Percentiles rank a stretch among this genome's conserved stretches.
These are phyloP conservation scores for Albula glossodonta DNA, from an alignment of 2,113 vertebrate species.

Conservation along the genomic window DNA sequence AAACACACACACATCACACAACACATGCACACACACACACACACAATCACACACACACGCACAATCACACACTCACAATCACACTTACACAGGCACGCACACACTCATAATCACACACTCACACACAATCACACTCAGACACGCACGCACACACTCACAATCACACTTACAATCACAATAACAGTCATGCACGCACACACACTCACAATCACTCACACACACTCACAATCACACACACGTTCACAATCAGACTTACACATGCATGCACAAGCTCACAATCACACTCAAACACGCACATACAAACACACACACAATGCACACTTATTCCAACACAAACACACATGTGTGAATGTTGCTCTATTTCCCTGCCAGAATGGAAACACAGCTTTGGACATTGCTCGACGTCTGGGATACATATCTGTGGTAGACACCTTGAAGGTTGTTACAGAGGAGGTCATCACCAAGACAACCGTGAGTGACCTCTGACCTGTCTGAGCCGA, in stretches of 20 bases:
- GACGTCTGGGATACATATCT: conserved; percentile 95
- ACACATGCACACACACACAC: too few relatives aligned
- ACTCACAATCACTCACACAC: too few relatives aligned
- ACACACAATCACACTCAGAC: too few relatives aligned
- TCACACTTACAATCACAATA: too few relatives aligned
- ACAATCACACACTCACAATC: not conserved
- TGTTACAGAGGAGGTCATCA: conserved; percentile 92
- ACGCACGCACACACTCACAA: too few relatives aligned
- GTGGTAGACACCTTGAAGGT: conserved; percentile 98
- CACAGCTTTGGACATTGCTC: conserved; percentile 94
- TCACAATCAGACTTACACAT: not conserved
- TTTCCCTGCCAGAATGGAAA: conserved; percentile 85
- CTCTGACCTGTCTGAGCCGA: not conserved
- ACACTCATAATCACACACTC: not conserved
- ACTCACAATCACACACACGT: too few relatives aligned
- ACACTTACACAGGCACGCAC: not conserved
- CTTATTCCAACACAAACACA: not conserved
- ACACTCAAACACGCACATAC: not conserved
- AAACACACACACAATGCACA: not conserved
- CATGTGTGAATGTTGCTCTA: not conserved
- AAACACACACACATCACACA: too few relatives aligned
- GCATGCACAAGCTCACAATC: not conserved
- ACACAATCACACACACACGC: not conserved
- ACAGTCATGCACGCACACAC: too few relatives aligned
- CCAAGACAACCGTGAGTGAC: conserved; percentile 87